Evolutionary conservation across 1,140 invertebrate genomes (phyloP).

Genomic region (Bactericera cockerelli): DNA sequence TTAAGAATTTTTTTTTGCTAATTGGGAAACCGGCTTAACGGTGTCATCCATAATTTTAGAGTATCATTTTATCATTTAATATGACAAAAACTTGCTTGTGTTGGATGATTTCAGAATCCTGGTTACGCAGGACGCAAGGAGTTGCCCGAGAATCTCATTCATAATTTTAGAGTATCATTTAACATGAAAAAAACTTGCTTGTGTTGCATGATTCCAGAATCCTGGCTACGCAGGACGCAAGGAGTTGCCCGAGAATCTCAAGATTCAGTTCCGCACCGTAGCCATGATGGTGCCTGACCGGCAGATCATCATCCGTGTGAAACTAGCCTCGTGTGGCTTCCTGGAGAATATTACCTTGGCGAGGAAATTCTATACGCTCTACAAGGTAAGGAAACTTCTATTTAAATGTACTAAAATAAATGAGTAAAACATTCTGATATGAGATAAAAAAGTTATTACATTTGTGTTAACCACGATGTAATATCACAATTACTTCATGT

Average conservation of each 20-base stretch:
- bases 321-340: constrained; percentile 89
- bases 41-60: too few species aligned
- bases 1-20: background rate
- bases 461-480: too few species aligned
- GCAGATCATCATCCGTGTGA: constrained; percentile 93
- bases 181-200: too few species aligned
- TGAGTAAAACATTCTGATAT: too few species aligned
- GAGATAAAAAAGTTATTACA: too few species aligned
- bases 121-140: constrained; percentile 93
- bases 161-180: too few species aligned
- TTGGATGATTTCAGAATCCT: constrained; percentile 66
- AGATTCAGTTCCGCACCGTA: constrained; percentile 93
- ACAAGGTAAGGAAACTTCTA: too few species aligned
- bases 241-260: constrained; percentile 90
- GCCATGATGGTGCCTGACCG: constrained; percentile 98
- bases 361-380: constrained; percentile 89
- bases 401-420: too few species aligned
- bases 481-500: too few species aligned
- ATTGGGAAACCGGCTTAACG: background rate
- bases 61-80: too few species aligned
- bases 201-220: constrained; percentile 60
- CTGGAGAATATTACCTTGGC: constrained; percentile 90
- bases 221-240: constrained; percentile 92
- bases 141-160: constrained; percentile 86
- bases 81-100: too few species aligned